Evolutionary conservation across 2,888 invertebrate genomes (phyloP), one percentile per base, ranked within the genome.

Genomic region (Metopia argyrocephala): DNA sequence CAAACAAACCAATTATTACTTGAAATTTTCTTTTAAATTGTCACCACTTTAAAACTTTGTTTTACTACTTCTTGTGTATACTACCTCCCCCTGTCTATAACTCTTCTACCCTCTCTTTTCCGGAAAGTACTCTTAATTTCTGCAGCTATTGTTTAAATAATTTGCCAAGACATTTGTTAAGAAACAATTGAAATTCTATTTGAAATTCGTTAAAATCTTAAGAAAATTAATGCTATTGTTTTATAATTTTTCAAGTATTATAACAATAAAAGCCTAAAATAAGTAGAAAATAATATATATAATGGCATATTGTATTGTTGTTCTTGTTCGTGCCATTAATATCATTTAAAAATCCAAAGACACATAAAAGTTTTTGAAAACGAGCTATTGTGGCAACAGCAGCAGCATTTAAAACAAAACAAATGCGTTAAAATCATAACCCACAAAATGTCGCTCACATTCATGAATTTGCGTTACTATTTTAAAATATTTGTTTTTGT

Each of bases 401-500:
- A 66, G 25, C 65, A 59, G 7, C 28, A 23, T 9, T 23, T 18
- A 69, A 56, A 65, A 64, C n/a, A 70, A 71, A 45, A 76, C 70
- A 78, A 78, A 38, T 78, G 74, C 71, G 69, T 66, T 74, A 62
- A 78, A 74, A 70, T 81, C 70, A 81, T 74, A 74, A n/a, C n/a
- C 81, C 81, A 74, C 76, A 65, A 70, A 70, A 70, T 78, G 81
- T 78, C n/a, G n/a, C n/a, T n/a, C 81, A 81, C 74, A 78, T 74
- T 70, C 81, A 81, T 54, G 59, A 68, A 68, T 28, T 7, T 52
- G 28, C 18, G 15, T 54, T 12, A n/a, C n/a, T 38, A 12, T 12
- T 15, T 38, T 38, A 38, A 1, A 38, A 38, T 38, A 15, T 3
- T 4, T 9, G 38, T 12, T 38, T 38, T 38, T 38, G 38, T 38